Evolutionary conservation across 2,797 vertebrate species (phyloP).

Genomic region (Gymnocypris eckloni): DNA sequence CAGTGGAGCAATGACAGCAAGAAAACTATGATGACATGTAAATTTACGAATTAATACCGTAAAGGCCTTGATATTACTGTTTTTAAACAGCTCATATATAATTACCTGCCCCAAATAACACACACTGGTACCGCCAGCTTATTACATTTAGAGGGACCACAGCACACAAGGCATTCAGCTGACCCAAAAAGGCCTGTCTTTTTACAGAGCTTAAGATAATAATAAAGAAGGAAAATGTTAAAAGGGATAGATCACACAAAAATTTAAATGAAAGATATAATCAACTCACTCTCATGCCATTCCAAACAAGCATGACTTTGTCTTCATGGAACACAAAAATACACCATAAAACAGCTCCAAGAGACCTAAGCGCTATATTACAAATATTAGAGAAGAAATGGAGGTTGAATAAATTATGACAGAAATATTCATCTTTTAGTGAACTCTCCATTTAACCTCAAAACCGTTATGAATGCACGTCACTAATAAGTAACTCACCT

Average conservation of each 20-base stretch:
- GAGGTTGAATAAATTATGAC: not conserved
- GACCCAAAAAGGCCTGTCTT: slow-evolving; percentile 23
- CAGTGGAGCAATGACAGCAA: not conserved
- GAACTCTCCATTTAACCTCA: not conserved
- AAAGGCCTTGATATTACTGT: slow-evolving; percentile 38
- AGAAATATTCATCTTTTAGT: not conserved
- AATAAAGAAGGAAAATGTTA: not conserved
- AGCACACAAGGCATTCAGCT: slow-evolving; percentile 29
- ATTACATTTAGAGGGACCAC: slow-evolving; percentile 30
- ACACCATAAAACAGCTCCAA: not conserved
- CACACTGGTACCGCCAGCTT: slow-evolving; percentile 4
- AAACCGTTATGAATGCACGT: not conserved
- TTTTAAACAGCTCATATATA: slow-evolving; percentile 34
- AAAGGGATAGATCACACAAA: slow-evolving; percentile 7
- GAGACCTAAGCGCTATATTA: not conserved
- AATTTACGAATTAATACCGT: slow-evolving; percentile 19
- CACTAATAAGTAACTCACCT: slow-evolving; percentile 77
- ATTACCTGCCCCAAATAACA: slow-evolving; percentile 38
- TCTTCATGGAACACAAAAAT: not conserved
- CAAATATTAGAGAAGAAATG: not conserved
- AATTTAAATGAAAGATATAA: not conserved
- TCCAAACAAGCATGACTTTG: not conserved
- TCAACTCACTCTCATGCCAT: not conserved
- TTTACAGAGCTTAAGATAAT: not conserved
- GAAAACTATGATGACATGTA: not conserved